Conservation (phyloP, 2,797 vertebrate genomes). For the Liasis olivaceus region DNA sequence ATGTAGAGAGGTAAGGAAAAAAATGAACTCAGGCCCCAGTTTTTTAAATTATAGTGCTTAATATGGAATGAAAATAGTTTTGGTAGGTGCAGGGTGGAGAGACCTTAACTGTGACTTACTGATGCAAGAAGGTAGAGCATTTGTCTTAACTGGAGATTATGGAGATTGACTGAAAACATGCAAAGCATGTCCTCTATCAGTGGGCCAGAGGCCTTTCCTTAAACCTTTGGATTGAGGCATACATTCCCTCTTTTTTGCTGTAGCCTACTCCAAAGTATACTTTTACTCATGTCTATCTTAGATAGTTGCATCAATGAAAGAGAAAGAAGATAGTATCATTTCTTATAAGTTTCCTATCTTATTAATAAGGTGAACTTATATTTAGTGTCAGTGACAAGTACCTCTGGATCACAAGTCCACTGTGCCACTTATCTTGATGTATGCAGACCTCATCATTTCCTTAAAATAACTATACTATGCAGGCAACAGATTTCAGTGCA, state of each 20-base stretch:
- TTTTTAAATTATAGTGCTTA: not conserved
- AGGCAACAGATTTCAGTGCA: not conserved
- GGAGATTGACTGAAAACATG: not conserved
- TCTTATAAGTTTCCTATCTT: not conserved
- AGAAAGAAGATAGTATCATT: not conserved
- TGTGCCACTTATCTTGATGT: slow-evolving; percentile 24
- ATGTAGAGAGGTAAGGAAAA: not conserved
- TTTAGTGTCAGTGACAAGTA: not conserved
- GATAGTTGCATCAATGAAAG: not conserved
- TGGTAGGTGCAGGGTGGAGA: not conserved
- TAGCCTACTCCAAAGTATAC: not conserved
- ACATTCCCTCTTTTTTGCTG: not conserved
- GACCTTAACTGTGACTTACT: not conserved
- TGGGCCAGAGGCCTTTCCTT: not conserved
- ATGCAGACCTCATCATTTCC: slow-evolving; percentile 13
- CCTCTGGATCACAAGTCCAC: slow-evolving; percentile 9
- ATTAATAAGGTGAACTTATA: not conserved
- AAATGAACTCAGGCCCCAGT: not conserved
- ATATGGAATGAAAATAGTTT: not conserved
- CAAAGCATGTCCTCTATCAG: not conserved
- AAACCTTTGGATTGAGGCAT: not conserved
- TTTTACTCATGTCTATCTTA: not conserved
- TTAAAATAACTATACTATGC: slow-evolving; percentile 19
- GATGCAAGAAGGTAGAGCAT: not conserved
- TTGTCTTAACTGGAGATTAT: not conserved